Percentiles rank a stretch among this genome's conserved stretches.
phyloP scores from a whole-genome alignment of 2,888 invertebrate genomes.

The Acanthosoma haemorrhoidale region DNA sequence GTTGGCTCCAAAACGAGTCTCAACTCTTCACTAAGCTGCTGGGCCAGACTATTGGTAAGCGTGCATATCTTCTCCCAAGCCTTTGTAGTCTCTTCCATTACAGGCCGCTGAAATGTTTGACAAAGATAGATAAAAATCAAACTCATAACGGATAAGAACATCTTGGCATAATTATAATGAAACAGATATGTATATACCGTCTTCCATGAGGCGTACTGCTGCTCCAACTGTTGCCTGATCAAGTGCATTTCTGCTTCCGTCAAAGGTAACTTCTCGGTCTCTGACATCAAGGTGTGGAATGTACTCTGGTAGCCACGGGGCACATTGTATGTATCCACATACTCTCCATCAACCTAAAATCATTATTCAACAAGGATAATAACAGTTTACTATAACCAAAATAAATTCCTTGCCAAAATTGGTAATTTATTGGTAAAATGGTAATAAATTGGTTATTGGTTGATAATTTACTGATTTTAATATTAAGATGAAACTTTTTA shows the following conservation, averaged over 20 bases:
- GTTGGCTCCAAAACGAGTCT: slow-evolving; percentile 93
- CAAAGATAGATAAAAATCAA: neutral
- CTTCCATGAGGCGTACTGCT: slow-evolving; percentile 51
- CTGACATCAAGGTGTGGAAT: slow-evolving; percentile 61
- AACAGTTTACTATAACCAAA: no score
- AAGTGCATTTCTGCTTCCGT: slow-evolving; percentile 46
- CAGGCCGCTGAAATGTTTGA: slow-evolving; percentile 45
- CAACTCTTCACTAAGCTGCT: slow-evolving; percentile 87
- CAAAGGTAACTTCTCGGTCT: slow-evolving; percentile 40
- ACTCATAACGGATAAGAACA: neutral
- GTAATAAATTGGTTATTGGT: no score
- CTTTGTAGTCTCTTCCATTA: slow-evolving; percentile 48
- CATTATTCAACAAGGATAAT: no score
- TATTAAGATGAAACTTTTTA: no score
- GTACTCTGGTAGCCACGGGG: slow-evolving; percentile 65
- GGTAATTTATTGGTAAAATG: no score
- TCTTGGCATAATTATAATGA: neutral
- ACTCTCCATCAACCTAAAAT: slow-evolving; percentile 63
- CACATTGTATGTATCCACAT: slow-evolving; percentile 60
- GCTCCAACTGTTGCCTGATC: slow-evolving; percentile 51
- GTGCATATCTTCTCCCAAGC: slow-evolving; percentile 61
- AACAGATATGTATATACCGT: slow-evolving; percentile 45
- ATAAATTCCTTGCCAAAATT: no score
- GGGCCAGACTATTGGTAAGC: slow-evolving; percentile 59
- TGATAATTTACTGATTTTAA: no score